A percentile compares a stretch with the other conserved stretches of the same genome.
Evolutionary conservation across 1,140 invertebrate species (phyloP).

Genomic region (Lepeophtheirus salmonis): DNA sequence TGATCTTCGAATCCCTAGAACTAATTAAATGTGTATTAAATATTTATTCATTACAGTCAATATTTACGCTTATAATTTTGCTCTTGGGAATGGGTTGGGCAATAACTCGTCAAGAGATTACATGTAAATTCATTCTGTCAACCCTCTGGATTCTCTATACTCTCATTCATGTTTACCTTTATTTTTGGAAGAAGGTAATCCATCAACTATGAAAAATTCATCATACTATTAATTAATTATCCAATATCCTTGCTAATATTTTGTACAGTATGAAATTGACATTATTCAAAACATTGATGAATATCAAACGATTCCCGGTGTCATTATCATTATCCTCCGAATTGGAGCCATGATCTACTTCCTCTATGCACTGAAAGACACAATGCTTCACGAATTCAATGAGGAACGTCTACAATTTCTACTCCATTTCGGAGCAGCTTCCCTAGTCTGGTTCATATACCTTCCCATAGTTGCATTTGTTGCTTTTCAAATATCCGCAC

Average conservation of each 20-base stretch:
- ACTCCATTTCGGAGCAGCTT: constrained; percentile 87
- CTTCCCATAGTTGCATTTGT: constrained; percentile 81
- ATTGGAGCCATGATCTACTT: constrained; percentile 88
- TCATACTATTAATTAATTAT: no score
- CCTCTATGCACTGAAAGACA: constrained; percentile 68
- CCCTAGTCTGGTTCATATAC: constrained; percentile 94
- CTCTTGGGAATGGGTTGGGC: constrained; percentile 92
- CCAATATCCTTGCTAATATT: constrained; percentile 23
- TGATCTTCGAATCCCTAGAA: constrained; percentile 6
- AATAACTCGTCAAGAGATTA: constrained; percentile 67
- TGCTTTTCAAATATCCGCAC: constrained; percentile 69
- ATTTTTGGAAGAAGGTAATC: constrained; percentile 80
- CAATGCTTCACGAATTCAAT: constrained; percentile 79
- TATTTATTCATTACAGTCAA: constrained; percentile 42
- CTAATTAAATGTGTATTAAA: not conserved
- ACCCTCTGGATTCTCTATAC: constrained; percentile 78
- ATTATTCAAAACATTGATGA: constrained; percentile 89
- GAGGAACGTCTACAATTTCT: constrained; percentile 74
- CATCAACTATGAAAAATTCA: constrained; percentile 25
- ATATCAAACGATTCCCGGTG: constrained; percentile 90
- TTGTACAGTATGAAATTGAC: constrained; percentile 68
- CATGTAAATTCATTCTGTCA: constrained; percentile 64
- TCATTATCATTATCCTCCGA: constrained; percentile 67
- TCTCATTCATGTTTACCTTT: constrained; percentile 69
- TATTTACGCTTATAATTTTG: constrained; percentile 82